Conservation (phyloP, 2,888 invertebrate genomes). For the Heliconius charithonia region DNA sequence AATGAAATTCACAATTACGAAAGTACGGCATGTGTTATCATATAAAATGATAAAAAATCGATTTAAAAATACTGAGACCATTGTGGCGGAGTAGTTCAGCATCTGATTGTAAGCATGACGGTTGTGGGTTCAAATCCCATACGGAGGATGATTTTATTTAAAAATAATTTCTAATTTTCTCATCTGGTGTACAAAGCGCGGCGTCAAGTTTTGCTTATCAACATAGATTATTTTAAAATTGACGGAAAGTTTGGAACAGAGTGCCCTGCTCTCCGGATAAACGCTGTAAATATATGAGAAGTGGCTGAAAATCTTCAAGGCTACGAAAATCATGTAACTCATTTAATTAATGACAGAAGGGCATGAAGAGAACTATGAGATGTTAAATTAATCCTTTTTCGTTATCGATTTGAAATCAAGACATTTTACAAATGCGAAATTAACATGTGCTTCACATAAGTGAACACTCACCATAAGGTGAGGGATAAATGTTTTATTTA, state of each 20-base stretch:
- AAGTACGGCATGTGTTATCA: background rate
- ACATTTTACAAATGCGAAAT: background rate
- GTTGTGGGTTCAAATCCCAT: too few species aligned
- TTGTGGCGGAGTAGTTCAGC: background rate
- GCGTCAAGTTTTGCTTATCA: too few species aligned
- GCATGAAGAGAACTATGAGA: background rate
- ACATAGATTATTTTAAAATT: too few species aligned
- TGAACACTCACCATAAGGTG: too few species aligned
- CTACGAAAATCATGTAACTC: background rate
- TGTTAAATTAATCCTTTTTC: background rate
- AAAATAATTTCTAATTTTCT: too few species aligned
- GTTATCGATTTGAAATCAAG: background rate
- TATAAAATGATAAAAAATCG: background rate
- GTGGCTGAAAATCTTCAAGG: background rate
- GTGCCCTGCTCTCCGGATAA: too few species aligned
- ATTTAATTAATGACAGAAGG: background rate
- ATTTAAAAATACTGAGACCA: background rate
- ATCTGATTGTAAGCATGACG: background rate
- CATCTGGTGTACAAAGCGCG: too few species aligned
- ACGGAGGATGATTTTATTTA: too few species aligned
- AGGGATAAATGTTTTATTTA: background rate
- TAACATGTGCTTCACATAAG: too few species aligned
- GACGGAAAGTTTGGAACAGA: too few species aligned
- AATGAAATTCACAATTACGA: conserved; percentile 20
- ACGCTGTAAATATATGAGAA: too few species aligned